Evolutionary conservation across 1,140 invertebrate genomes (phyloP).

Genomic region (Zaprionus vittiger): DNA sequence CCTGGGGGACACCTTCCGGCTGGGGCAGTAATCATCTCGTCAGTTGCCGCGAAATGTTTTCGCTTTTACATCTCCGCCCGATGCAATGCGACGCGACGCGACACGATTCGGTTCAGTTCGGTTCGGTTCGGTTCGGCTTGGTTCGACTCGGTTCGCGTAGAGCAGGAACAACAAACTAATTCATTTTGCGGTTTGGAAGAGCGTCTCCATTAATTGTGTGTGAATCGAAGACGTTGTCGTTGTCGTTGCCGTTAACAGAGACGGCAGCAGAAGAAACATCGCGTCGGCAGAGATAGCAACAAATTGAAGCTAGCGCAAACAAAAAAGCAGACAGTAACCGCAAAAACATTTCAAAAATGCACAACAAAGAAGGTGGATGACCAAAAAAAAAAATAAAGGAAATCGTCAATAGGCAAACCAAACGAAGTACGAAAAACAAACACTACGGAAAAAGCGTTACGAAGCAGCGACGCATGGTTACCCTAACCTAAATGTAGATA

Average conservation of each 20-base stretch:
- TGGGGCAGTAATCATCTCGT: conserved; percentile 58
- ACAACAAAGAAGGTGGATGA: conserved; percentile 30
- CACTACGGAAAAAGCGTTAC: not conserved
- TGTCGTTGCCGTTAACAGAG: not conserved
- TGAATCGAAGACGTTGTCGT: conserved; percentile 41
- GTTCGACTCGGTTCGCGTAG: conserved; percentile 9
- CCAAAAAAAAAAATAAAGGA: conserved; percentile 26
- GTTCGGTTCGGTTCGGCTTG: conserved; percentile 1
- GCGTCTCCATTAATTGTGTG: conserved; percentile 54
- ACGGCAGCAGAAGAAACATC: conserved; percentile 26
- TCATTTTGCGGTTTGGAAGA: conserved; percentile 57
- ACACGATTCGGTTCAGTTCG: not conserved
- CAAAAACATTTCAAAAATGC: conserved; percentile 68
- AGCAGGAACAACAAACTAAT: conserved; percentile 44
- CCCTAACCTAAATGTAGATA: not conserved
- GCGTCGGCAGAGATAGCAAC: conserved; percentile 41
- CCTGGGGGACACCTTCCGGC: too few species aligned
- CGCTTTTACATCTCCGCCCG: conserved; percentile 35
- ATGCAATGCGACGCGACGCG: not conserved
- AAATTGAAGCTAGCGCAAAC: conserved; percentile 26
- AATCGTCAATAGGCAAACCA: conserved; percentile 19
- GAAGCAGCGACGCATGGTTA: not conserved
- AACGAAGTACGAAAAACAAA: conserved; percentile 2
- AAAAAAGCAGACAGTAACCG: conserved; percentile 42
- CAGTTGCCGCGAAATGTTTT: conserved; percentile 24